Evolutionary conservation across 2,113 vertebrate genomes (phyloP).

Genomic region (Epinephelus moara): DNA sequence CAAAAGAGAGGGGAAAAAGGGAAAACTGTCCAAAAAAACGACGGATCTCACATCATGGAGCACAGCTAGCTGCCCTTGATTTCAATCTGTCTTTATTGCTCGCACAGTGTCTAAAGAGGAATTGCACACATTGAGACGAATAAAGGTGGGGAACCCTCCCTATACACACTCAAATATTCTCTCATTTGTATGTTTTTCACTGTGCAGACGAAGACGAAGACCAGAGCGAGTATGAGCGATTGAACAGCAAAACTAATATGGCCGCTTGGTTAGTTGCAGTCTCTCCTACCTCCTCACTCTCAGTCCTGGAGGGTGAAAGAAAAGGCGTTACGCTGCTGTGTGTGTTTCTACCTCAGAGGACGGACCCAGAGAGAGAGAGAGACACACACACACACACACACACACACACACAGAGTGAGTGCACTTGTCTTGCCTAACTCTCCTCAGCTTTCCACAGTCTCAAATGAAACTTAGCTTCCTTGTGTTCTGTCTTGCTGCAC

Average conservation of each 20-base stretch:
- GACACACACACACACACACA: constrained; percentile 12
- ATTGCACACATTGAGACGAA: constrained; percentile 40
- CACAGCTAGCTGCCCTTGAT: constrained; percentile 44
- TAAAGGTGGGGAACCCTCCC: constrained; percentile 72
- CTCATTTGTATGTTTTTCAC: constrained; percentile 32
- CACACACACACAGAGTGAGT: constrained; percentile 44
- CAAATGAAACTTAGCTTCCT: constrained; percentile 54
- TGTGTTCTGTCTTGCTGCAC: constrained; percentile 38
- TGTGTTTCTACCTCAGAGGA: constrained; percentile 60
- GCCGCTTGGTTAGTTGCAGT: constrained; percentile 58
- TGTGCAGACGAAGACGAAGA: constrained; percentile 27
- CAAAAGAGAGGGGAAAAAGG: constrained; percentile 66
- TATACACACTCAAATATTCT: constrained; percentile 17
- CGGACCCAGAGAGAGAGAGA: constrained; percentile 24
- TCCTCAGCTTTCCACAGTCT: constrained; percentile 65
- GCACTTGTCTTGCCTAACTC: constrained; percentile 69
- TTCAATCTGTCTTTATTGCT: constrained; percentile 34
- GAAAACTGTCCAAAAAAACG: constrained; percentile 70
- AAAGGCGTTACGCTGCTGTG: constrained; percentile 61
- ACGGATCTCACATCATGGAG: constrained; percentile 59
- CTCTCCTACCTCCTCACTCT: constrained; percentile 53
- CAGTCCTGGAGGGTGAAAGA: constrained; percentile 63
- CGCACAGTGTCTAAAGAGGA: constrained; percentile 23
- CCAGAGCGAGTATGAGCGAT: constrained; percentile 39
- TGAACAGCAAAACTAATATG: constrained; percentile 68